A percentile compares a stretch with the other conserved stretches of the same genome.
Evolutionary conservation across 2,113 vertebrate species (phyloP).

Genomic region (Nesoenas mayeri): DNA sequence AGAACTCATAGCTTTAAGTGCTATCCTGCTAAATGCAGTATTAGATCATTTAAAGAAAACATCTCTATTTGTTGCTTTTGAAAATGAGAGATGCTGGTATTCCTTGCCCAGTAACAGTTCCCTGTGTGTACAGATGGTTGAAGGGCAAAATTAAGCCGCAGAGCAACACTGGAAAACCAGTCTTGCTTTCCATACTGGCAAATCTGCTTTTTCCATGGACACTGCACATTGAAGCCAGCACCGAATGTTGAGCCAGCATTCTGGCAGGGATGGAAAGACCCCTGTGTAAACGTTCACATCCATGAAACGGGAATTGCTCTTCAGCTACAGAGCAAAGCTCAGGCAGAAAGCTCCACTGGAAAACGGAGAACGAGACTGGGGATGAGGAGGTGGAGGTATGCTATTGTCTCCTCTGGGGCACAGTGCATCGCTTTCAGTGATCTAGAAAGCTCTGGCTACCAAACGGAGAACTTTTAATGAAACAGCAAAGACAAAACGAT

Average conservation of each 20-base stretch:
- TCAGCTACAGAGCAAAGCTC: not conserved
- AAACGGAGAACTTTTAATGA: not conserved
- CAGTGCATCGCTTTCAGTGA: not conserved
- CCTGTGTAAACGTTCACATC: not conserved
- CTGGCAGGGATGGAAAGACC: not conserved
- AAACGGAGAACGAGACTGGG: not conserved
- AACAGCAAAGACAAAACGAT: not conserved
- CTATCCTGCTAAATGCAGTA: not conserved
- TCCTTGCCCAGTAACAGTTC: not conserved
- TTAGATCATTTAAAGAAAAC: not conserved
- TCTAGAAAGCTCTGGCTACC: not conserved
- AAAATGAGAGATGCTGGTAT: not conserved
- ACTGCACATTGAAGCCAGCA: not conserved
- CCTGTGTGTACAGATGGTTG: not conserved
- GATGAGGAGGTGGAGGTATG: not conserved
- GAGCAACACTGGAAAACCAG: not conserved
- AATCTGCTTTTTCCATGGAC: not conserved
- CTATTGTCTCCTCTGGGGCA: not conserved
- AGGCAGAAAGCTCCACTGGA: not conserved
- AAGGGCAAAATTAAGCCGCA: slow-evolving; percentile 24
- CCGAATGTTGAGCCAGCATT: not conserved
- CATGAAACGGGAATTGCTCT: not conserved
- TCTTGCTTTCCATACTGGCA: not conserved
- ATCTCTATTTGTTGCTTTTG: not conserved
- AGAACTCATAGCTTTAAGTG: not conserved